Evolutionary conservation across 2,113 vertebrate genomes (phyloP), one percentile per base, ranked within the genome.

Genomic region (Tyto alba): DNA sequence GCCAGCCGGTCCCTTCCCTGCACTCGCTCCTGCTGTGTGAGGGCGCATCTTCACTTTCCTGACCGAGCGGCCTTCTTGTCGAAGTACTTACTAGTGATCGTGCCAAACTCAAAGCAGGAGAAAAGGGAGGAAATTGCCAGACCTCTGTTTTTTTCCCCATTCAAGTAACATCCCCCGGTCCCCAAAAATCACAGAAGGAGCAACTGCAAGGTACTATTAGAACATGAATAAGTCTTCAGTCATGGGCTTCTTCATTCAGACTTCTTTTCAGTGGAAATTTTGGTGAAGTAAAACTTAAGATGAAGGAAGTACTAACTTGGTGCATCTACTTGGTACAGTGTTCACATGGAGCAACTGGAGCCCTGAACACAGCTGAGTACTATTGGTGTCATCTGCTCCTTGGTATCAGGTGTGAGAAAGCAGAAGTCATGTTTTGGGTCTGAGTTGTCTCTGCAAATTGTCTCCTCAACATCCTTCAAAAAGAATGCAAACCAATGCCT

Each of bases 21-120:
- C 23, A 0, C 18, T 52, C 0, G 0, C 6, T 53, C 10, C 56
- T 25, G 34, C 45, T 10, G 15, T 30, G 60, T 16, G 7, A 8
- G 36, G 3, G 7, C 3, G 6, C 43, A 11, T 17, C 59, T 38
- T 26, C 0, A 0, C 30, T 23, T 16, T 40, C 48, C 62, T 77
- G 59, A 13, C 7, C 5, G 41, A 17, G 8, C 36, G 2, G 32
- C 14, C 3, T 17, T 13, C 32, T 47, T 15, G n/a, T 48, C 2
- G 0, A 2, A 30, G 20, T 4, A 17, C 56, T 41, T 10, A 6
- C 19, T 9, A 25, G 13, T 21, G 5, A 14, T 41, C 6, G 2
- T 47, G 36, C 17, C 36, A 11, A 56, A 20, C 29, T 47, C 45
- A n/a, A 25, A 21, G 16, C 3, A 14, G 48, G 22, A 74, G 36